Conservation (phyloP, 2,113 vertebrate genomes). For the Zosterops japonicus region DNA sequence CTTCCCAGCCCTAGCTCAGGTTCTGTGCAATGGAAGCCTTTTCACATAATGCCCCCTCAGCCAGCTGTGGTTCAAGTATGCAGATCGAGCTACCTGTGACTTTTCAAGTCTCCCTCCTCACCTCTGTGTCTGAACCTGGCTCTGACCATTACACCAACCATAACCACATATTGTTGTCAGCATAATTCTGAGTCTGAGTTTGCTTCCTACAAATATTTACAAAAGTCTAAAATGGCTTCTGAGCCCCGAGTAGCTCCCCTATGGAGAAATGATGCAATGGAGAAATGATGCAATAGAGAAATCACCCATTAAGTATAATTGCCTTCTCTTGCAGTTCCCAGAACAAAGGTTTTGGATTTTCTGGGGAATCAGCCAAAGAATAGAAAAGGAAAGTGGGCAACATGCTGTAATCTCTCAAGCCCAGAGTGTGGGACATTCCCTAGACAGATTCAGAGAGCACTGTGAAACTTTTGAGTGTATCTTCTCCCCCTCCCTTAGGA, state of each 20-base stretch:
- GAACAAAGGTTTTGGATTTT: not conserved
- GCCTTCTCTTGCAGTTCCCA: not conserved
- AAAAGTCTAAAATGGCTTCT: not conserved
- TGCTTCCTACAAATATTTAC: not conserved
- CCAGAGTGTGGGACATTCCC: not conserved
- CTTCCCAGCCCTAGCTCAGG: not conserved
- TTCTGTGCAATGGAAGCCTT: not conserved
- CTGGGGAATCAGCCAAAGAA: not conserved
- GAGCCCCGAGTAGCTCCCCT: not conserved
- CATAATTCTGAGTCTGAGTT: not conserved
- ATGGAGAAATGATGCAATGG: not conserved
- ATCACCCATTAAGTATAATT: not conserved
- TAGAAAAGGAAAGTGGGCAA: not conserved
- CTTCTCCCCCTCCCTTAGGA: not conserved
- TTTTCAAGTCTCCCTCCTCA: not conserved
- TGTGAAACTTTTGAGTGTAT: not conserved
- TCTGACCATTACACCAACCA: not conserved
- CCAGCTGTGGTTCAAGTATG: not conserved
- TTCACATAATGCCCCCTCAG: not conserved
- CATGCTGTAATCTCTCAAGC: not conserved
- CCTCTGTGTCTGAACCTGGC: not conserved
- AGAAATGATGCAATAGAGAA: not conserved
- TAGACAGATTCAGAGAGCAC: not conserved
- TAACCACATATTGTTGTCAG: not conserved
- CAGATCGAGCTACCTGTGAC: not conserved